Conservation (phyloP, 2,113 vertebrate species). For the Lagopus leucura region DNA sequence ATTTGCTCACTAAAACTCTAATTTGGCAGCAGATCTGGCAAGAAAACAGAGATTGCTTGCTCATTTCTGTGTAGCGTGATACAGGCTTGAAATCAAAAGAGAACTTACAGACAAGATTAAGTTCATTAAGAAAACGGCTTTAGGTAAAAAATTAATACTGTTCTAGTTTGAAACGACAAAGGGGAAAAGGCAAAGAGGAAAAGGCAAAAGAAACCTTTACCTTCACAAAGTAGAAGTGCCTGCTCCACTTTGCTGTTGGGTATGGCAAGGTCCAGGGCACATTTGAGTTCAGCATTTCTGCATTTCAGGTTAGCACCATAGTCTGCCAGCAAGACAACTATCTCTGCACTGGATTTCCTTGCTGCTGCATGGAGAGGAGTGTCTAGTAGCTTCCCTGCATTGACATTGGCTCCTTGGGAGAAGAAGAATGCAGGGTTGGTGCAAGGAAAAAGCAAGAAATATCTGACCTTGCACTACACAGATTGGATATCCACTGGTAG, state of each 20-base stretch:
- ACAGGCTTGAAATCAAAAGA: not conserved
- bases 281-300: constrained; percentile 85
- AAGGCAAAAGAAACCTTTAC: constrained; percentile 57
- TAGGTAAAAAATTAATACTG: not conserved
- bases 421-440: not conserved
- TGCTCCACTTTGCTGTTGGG: constrained; percentile 79
- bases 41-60: not conserved
- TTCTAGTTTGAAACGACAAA: not conserved
- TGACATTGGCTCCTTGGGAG: constrained; percentile 84
- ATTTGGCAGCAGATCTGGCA: not conserved
- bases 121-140: not conserved
- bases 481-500: not conserved
- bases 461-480: not conserved
- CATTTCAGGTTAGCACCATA: constrained; percentile 84
- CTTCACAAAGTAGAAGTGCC: constrained; percentile 77
- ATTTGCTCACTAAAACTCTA: not conserved
- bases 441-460: not conserved
- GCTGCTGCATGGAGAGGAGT: constrained; percentile 88
- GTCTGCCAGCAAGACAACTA: constrained; percentile 85
- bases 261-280: constrained; percentile 81
- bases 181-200: not conserved
- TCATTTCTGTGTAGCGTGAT: not conserved
- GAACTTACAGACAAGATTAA: not conserved
- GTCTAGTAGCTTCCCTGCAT: constrained; percentile 79
- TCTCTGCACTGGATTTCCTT: constrained; percentile 67